Percentiles rank a stretch among this genome's conserved stretches.
phyloP scores from a whole-genome alignment of 2,113 vertebrate genomes.

The Scomber japonicus region DNA sequence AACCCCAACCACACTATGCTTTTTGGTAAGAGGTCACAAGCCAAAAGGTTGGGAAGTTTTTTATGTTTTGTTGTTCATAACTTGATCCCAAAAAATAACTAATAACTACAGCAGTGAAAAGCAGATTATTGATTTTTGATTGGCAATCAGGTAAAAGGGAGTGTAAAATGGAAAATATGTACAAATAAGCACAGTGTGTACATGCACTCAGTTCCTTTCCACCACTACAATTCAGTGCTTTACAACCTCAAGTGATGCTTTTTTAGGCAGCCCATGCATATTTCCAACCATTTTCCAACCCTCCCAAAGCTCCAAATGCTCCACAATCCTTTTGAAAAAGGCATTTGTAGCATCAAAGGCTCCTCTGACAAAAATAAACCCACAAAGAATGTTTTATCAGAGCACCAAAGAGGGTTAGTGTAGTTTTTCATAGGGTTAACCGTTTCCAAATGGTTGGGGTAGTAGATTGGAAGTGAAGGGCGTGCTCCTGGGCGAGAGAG shows the following conservation, averaged over 20 bases:
- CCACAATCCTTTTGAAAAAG: conserved; percentile 51
- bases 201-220: not conserved
- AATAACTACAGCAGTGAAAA: not conserved
- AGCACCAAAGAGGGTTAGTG: conserved; percentile 81
- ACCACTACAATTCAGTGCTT: not conserved
- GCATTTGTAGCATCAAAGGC: conserved; percentile 68
- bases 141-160: not conserved
- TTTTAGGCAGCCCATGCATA: conserved; percentile 2
- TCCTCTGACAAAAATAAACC: conserved; percentile 61
- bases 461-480: conserved; percentile 91
- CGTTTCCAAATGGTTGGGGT: conserved; percentile 87
- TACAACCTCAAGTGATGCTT: not conserved
- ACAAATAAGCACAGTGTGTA: too few relatives aligned
- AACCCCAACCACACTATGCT: too few relatives aligned
- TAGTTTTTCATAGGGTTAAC: conserved; percentile 87
- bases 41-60: not conserved
- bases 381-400: conserved; percentile 77
- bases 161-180: not conserved
- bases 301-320: conserved; percentile 27
- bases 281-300: conserved; percentile 38
- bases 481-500: conserved; percentile 85
- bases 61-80: not conserved
- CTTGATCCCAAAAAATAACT: not conserved
- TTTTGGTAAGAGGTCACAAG: too few relatives aligned
- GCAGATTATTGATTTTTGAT: not conserved